Evolutionary conservation across 2,888 invertebrate genomes (phyloP).

Genomic region (Patella caerulea): DNA sequence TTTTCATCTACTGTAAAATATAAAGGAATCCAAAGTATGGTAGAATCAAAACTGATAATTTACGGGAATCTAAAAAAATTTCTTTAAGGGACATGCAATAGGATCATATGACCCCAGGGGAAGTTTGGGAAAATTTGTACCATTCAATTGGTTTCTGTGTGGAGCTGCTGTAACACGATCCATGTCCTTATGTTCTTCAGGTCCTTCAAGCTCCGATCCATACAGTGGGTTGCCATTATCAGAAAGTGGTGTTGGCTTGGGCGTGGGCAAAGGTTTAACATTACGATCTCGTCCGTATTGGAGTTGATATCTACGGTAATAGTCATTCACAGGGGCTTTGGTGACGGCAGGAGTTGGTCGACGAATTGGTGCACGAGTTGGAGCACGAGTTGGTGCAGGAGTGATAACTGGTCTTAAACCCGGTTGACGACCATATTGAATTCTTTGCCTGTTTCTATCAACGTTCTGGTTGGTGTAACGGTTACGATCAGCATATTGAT

Average conservation of each 20-base stretch:
- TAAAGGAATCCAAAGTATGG: no score
- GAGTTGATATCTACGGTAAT: neutral
- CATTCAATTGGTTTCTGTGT: neutral
- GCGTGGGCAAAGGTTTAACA: neutral
- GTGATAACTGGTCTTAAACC: neutral
- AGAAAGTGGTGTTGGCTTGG: neutral
- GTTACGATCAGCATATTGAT: neutral
- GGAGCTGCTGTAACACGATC: neutral
- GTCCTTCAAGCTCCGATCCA: neutral
- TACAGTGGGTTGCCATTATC: slow-evolving; percentile 2
- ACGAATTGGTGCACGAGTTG: neutral
- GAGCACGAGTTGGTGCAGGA: neutral
- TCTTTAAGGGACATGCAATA: slow-evolving; percentile 2
- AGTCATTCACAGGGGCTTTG: neutral
- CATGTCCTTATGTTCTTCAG: neutral
- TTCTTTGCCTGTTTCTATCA: neutral
- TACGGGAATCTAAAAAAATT: no score
- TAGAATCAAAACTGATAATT: no score
- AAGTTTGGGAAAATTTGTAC: slow-evolving; percentile 3
- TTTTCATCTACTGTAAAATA: no score
- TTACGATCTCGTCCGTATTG: neutral
- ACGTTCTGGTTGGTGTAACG: neutral
- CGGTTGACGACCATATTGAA: neutral
- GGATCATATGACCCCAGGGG: neutral
- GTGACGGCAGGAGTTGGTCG: neutral